phyloP scores from a whole-genome alignment of 2,113 vertebrate species.

The Bubo scandiacus region DNA sequence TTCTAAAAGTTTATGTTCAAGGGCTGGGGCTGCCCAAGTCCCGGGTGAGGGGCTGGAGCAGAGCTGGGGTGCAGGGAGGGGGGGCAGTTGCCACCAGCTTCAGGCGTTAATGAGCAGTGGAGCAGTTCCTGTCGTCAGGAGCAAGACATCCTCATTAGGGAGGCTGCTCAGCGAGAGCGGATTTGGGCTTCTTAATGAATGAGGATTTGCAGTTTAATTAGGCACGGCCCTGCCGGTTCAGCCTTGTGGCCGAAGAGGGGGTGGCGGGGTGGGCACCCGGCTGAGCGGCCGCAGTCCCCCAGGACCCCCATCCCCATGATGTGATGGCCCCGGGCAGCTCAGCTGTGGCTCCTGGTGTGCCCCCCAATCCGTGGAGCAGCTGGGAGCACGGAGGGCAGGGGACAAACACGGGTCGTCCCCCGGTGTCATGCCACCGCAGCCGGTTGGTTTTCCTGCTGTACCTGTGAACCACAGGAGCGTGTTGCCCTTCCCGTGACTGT shows the following conservation, averaged over 20 bases:
- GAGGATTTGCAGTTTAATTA: conserved; percentile 54
- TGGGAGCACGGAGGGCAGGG: fast-evolving
- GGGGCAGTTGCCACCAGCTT: background rate
- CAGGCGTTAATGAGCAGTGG: background rate
- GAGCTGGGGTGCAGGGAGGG: background rate
- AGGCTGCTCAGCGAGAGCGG: conserved; percentile 23
- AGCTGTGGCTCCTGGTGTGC: fast-evolving
- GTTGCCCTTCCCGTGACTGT: conserved; percentile 68
- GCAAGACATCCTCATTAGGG: conserved; percentile 53
- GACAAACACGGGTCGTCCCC: background rate
- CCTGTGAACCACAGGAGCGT: conserved; percentile 94
- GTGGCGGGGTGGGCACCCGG: background rate
- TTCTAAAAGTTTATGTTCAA: background rate
- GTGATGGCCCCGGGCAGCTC: background rate
- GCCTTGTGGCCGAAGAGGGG: fast-evolving
- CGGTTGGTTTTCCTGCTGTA: conserved; percentile 1
- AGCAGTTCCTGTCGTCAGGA: background rate
- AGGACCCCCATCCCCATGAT: fast-evolving
- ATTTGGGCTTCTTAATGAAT: conserved; percentile 51
- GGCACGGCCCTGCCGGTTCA: background rate
- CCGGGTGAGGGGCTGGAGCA: background rate
- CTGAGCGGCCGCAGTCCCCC: background rate
- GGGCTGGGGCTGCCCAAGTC: background rate
- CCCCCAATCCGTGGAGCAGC: background rate
- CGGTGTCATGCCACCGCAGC: too few relatives aligned